Percentiles rank a stretch among this genome's conserved stretches.
Evolutionary conservation across 2,113 vertebrate species (phyloP).

Genomic region (Dromiciops gliroides): DNA sequence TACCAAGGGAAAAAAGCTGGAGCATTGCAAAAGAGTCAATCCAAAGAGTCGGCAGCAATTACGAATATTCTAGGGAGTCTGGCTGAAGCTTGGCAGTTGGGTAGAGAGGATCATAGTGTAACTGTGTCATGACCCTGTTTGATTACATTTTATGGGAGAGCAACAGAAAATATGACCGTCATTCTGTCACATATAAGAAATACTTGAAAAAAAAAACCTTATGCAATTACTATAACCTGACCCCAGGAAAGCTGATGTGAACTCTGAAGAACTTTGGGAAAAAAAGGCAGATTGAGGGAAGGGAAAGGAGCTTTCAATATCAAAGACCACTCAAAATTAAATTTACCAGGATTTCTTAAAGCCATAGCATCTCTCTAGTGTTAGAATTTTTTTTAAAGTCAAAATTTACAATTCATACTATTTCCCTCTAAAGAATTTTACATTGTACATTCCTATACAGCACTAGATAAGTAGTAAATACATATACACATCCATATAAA

Average conservation of each 20-base stretch:
- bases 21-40: constrained; percentile 66
- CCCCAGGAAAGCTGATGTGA: neutral
- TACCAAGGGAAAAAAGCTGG: constrained; percentile 68
- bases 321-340: neutral
- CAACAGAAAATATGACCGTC: neutral
- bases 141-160: constrained; percentile 48
- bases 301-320: neutral
- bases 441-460: neutral
- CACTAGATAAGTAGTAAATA: neutral
- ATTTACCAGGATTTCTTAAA: neutral
- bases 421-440: neutral
- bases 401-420: neutral
- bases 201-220: neutral
- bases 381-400: neutral
- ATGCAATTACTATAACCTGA: neutral
- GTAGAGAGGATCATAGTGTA: constrained; percentile 27
- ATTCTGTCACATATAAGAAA: neutral
- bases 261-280: neutral
- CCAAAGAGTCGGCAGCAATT: constrained; percentile 47
- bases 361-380: neutral
- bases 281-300: neutral
- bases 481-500: neutral
- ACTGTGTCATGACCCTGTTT: constrained; percentile 57
- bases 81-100: neutral
- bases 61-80: constrained; percentile 63